A percentile compares a stretch with the other conserved stretches of the same genome.
These are phyloP conservation scores for Drosophila silvestris DNA, from an alignment of 2,888 invertebrate genomes.

Conservation along the genomic window DNA sequence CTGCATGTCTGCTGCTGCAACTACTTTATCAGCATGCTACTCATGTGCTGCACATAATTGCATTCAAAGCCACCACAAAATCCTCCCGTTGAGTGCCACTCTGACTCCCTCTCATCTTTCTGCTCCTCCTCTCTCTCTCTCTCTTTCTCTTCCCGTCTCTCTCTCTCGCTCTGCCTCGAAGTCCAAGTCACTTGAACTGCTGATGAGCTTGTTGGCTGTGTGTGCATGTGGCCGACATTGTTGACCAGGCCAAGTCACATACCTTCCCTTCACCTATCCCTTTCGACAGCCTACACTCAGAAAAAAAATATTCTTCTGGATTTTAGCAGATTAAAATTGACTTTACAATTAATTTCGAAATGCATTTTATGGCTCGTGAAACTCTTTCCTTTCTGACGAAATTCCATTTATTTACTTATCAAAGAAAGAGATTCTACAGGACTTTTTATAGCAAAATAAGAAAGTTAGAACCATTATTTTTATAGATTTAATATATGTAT, in stretches of 20 bases:
- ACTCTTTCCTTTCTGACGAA: background rate
- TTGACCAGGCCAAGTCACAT: constrained; percentile 38
- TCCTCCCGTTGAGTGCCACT: constrained; percentile 5
- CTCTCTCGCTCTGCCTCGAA: background rate
- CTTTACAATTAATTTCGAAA: background rate
- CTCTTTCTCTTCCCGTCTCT: no score
- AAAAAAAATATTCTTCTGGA: background rate
- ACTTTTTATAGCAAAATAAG: no score
- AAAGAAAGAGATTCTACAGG: background rate
- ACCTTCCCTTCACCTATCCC: background rate
- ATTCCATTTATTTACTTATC: background rate
- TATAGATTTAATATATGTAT: background rate
- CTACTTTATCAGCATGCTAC: constrained; percentile 52
- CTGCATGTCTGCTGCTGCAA: background rate
- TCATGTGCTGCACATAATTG: constrained; percentile 77
- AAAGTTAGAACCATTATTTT: no score
- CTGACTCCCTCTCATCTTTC: background rate
- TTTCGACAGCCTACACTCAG: background rate
- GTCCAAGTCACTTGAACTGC: constrained; percentile 39
- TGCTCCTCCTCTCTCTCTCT: background rate
- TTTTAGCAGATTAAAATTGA: background rate
- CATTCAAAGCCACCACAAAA: constrained; percentile 65
- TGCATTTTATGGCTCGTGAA: no score
- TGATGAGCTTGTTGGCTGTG: constrained; percentile 44
- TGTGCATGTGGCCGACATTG: constrained; percentile 51